Base-by-base conservation (phyloP, 2,797 vertebrate species). In the Microctenopoma steveboyesi region DNA sequence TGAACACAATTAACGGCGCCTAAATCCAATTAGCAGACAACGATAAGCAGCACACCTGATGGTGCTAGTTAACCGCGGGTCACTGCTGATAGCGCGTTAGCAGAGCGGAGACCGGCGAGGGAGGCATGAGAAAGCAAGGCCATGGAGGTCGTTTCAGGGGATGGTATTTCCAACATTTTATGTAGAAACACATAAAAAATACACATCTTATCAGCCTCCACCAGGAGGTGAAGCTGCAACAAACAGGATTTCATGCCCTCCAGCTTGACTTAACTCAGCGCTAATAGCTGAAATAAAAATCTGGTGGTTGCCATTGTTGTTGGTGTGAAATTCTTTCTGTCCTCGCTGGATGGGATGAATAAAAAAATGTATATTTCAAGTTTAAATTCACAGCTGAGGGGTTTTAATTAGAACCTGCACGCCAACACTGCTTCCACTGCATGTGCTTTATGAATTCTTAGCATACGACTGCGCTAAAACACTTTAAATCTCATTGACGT, bases 21-120 rank as follows among this genome's bases (percentile, higher is more conserved):
- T 49, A 74, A 88, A 91, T 85, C 85, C 86, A 89, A 91, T 92
- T 90, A 92, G 83, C 71, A 79, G 63, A 84, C 81, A 85, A 86
- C 76, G 86, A 79, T 78, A 87, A 76, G 79, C 86, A 88, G 83
- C 79, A 68, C 79, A 72, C 78, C 70, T 59, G 79, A 83, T 78
- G 78, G 58, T 74, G 79, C 76, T 83, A 59, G 86, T 87, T 87
- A 87, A 78, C 70, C 65, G 48, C 77, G 56, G 50, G 3, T 64
- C 22, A 1, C 42, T 33, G 74, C 64, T 65, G 72, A 83, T 35
- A 35, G 55, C 8, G 11, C 0, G 27, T 66, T 40, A 14, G 72
- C 70, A n/a, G 7, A 42, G 50, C 27, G 40, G n/a, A 57, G 40
- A 35, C 14, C 18, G 64, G 2, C 5, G 46, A 56, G 27, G 14